These are phyloP conservation scores for Drosophila repleta DNA, from an alignment of 1,140 invertebrate genomes.

Conservation along the genomic window DNA sequence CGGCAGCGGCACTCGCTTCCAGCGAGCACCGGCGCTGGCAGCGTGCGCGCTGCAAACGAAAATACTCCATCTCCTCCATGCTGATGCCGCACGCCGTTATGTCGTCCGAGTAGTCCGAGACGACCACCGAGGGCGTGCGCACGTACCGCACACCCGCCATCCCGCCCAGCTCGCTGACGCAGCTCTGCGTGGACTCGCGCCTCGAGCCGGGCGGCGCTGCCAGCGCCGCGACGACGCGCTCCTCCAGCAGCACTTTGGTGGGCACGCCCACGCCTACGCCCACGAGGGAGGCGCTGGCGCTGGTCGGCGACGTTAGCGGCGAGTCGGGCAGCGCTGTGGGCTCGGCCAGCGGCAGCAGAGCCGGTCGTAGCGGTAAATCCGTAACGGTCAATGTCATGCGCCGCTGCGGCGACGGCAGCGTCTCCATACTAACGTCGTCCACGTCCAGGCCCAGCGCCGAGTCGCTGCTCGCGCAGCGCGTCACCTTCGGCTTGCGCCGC, in stretches of 20 bases:
- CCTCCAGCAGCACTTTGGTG: constrained; percentile 80
- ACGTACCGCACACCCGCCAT: constrained; percentile 85
- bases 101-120: constrained; percentile 93
- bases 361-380: constrained; percentile 76
- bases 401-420: constrained; percentile 46
- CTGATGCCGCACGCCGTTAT: constrained; percentile 87
- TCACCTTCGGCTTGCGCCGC: constrained; percentile 67
- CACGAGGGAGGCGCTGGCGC: background rate
- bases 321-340: constrained; percentile 78
- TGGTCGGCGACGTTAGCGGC: constrained; percentile 58
- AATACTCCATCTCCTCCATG: constrained; percentile 88
- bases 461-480: constrained; percentile 79
- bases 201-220: constrained; percentile 51
- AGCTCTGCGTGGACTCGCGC: constrained; percentile 79
- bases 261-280: constrained; percentile 50
- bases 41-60: constrained; percentile 84
- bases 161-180: constrained; percentile 65
- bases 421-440: constrained; percentile 58
- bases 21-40: constrained; percentile 76
- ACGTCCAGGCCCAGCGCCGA: constrained; percentile 79
- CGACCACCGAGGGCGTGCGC: constrained; percentile 91
- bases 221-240: constrained; percentile 67
- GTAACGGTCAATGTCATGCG: constrained; percentile 79
- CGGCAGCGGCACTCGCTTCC: constrained; percentile 58
- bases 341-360: constrained; percentile 73